Evolutionary conservation across 2,888 invertebrate genomes (phyloP), one percentile per base, ranked within the genome.

Genomic region (Drosophila colorata): DNA sequence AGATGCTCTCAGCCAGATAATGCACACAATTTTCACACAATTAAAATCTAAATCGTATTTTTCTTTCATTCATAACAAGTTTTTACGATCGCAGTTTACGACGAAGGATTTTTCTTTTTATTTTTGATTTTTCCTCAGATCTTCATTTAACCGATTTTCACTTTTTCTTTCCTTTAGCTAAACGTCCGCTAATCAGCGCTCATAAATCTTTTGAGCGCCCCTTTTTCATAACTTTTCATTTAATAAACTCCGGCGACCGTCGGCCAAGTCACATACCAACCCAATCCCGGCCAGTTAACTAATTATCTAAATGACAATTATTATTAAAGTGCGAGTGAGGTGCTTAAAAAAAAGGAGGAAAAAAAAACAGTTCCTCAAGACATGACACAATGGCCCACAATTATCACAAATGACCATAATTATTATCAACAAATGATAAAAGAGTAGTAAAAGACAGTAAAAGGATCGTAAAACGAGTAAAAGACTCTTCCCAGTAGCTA

Each of bases 291-390:
- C 58, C 69, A 67, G 51, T 53, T 69, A 69, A 75, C 82, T 87
- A 85, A 89, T 89, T 88, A 88, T 82, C 89, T 90, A 81, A 89
- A 90, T 79, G 78, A 85, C 90, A 89, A 88, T 88, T 88, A 88
- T 88, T 81, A 78, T 73, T 66, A 68, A 72, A 69, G 69, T 76
- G 76, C 72, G 72, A 72, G 63, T 28, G 44, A 66, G 52, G 38
- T 20, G 25, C 47, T 47, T 56, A 33, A 43, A 57, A 51, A 35
- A 46, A 57, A 63, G 28, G 57, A 63, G 53, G 16, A 33, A 57
- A 47, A 57, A 47, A 67, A 55, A 40, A 7, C 40, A 48, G 43
- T 46, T 58, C 57, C 67, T 49, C 46, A 70, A 65, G 64, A 59
- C 51, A 70, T 75, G 75, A 74, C 78, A 87, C 87, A 85, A 80